Base-by-base conservation (phyloP, 2,113 vertebrate genomes). In the Grantiella picta region DNA sequence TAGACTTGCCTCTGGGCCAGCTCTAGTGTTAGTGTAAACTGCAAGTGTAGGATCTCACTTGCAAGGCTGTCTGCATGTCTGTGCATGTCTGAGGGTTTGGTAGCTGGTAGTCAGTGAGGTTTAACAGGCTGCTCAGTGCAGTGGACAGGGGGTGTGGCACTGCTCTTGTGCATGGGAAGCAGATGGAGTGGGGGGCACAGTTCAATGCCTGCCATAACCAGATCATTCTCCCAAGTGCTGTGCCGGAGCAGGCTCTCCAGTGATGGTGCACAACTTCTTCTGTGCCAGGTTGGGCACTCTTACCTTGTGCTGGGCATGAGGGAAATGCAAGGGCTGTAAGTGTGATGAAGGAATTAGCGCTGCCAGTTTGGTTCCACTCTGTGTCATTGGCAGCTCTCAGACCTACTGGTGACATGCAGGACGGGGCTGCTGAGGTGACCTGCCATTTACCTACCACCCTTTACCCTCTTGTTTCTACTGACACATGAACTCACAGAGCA, bases 131-230 rank as follows among this genome's bases (percentile, higher is more conserved):
- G 64, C 82, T 78, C 64, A 28, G 50, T 27, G 29, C 12, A 19
- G 0, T 0, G 1, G 12, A 2, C 8, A 23, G 35, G 77, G 1
- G 1, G 14, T 4, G 54, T 59, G 57, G 57, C 44, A 54, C 85
- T 44, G 78, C 23, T 68, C 3, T 1, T 36, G 28, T 15, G 24
- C 12, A 4, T 9, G n/a, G 71, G 77, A 24, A 73, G 38, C 47
- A 59, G 15, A 6, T 1, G 4, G 52, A 76, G 15, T 4, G 14
- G 9, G 42, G 42, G 61, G 36, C 76, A 50, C 28, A 8, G 29
- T 10, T 45, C 35, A 5, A 1, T 61, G 59, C 36, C 40, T 80
- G 66, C 53, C 10, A 2, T 35, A 73, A 49, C 57, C 40, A n/a
- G 31, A 13, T 12, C 1, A 1, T 76, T 85, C 68, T 90, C 54